A percentile compares a stretch with the other conserved stretches of the same genome.
Conservation (phyloP, 2,888 invertebrate species). For the Dryocosmus kuriphilus region DNA sequence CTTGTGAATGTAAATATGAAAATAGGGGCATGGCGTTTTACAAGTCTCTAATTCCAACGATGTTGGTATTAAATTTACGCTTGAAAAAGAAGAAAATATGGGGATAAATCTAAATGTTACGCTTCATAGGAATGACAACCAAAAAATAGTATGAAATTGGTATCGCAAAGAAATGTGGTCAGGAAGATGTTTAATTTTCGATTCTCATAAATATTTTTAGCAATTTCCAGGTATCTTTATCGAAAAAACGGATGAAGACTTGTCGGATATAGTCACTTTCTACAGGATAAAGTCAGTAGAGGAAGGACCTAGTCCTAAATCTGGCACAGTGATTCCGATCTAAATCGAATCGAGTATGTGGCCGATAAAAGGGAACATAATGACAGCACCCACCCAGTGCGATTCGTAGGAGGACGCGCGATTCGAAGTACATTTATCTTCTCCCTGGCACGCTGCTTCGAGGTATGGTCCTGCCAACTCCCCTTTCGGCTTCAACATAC, state of each 20-base stretch:
- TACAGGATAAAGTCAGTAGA: background rate
- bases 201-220: background rate
- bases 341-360: constrained; percentile 58
- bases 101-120: too few relatives aligned
- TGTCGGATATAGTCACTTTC: constrained; percentile 6
- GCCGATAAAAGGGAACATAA: constrained; percentile 59
- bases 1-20: too few relatives aligned
- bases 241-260: background rate
- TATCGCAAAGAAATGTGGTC: too few relatives aligned
- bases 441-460: constrained; percentile 52
- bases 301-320: constrained; percentile 38
- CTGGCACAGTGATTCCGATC: constrained; percentile 57
- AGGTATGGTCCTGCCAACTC: constrained; percentile 56
- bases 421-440: constrained; percentile 68
- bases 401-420: constrained; percentile 58
- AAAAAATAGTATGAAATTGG: too few relatives aligned
- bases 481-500: constrained; percentile 47
- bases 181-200: too few relatives aligned
- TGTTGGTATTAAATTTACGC: too few relatives aligned
- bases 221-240: background rate
- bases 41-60: too few relatives aligned
- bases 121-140: too few relatives aligned
- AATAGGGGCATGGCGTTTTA: too few relatives aligned
- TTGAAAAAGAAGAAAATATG: too few relatives aligned
- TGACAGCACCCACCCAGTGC: constrained; percentile 51